These are phyloP conservation scores for Semicossyphus pulcher DNA, from an alignment of 2,113 vertebrate genomes.

Conservation along the genomic window DNA sequence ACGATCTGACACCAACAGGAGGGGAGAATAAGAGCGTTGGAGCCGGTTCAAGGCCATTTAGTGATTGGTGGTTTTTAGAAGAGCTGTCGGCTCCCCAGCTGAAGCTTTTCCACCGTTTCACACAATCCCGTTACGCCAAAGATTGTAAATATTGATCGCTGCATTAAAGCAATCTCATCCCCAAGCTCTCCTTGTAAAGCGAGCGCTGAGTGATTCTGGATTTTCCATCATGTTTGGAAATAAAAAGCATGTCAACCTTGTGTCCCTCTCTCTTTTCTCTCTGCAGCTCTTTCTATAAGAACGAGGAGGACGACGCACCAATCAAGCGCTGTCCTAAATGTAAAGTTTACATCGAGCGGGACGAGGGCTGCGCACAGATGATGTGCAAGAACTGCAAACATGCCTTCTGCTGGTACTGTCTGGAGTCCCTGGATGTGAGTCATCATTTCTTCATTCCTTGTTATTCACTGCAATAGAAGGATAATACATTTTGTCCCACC, in stretches of 20 bases:
- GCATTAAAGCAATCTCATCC: constrained; percentile 19
- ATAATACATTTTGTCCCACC: neutral
- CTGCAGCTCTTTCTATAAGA: constrained; percentile 90
- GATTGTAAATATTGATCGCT: constrained; percentile 41
- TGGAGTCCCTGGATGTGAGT: constrained; percentile 99
- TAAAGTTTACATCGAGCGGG: constrained; percentile 97
- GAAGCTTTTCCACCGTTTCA: neutral
- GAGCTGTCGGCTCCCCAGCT: neutral
- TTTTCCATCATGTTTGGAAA: neutral
- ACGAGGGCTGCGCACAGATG: constrained; percentile 99
- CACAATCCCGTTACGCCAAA: neutral
- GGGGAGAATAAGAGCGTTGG: neutral
- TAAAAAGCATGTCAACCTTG: neutral
- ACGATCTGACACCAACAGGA: constrained; percentile 19
- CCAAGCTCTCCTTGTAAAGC: neutral
- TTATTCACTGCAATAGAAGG: neutral
- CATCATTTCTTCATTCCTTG: neutral
- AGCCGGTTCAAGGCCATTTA: constrained; percentile 29
- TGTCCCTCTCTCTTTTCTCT: neutral
- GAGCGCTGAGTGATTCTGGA: constrained; percentile 11
- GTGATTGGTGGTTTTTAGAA: constrained; percentile 1
- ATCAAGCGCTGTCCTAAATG: constrained; percentile 99
- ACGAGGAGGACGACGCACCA: constrained; percentile 91
- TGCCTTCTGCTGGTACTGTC: constrained; percentile 99
- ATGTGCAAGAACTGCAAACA: constrained; percentile 99